A percentile compares a stretch with the other conserved stretches of the same genome.
Evolutionary conservation across 2,888 invertebrate genomes (phyloP).

Genomic region (Hoplodrina blanda): DNA sequence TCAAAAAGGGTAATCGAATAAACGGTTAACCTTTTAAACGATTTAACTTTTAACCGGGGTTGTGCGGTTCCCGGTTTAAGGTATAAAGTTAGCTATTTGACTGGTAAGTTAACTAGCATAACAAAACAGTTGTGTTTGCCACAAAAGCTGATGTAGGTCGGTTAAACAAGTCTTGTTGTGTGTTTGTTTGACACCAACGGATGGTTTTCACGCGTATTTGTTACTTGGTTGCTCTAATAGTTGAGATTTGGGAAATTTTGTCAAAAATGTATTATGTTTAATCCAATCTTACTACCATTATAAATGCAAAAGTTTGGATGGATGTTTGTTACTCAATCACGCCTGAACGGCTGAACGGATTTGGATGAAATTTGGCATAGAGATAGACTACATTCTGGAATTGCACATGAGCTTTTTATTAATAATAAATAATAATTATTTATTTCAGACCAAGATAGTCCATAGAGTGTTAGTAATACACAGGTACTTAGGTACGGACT

Average conservation of each 20-base stretch:
- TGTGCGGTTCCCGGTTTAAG: not conserved
- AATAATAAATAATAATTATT: no score
- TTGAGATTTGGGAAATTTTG: conserved; percentile 9
- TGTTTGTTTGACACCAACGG: conserved; percentile 43
- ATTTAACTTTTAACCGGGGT: not conserved
- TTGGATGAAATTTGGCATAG: no score
- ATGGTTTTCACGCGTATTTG: conserved; percentile 39
- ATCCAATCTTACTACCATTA: no score
- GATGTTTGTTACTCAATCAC: no score
- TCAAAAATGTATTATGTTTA: not conserved
- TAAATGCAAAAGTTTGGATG: no score
- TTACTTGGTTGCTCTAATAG: not conserved
- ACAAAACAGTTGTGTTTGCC: conserved; percentile 44
- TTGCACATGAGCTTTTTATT: no score
- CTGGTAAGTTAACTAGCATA: conserved; percentile 21
- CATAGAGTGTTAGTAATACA: no score
- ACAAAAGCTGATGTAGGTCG: conserved; percentile 46
- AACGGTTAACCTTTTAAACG: not conserved
- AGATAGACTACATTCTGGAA: no score
- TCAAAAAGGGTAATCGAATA: not conserved
- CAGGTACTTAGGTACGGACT: no score
- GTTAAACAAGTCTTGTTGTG: conserved; percentile 32
- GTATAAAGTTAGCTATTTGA: conserved; percentile 13
- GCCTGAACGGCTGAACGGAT: no score
- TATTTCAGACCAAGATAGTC: no score